A percentile compares a stretch with the other conserved stretches of the same genome.
Evolutionary conservation across 2,113 vertebrate genomes (phyloP).

Genomic region (Cromileptes altivelis): DNA sequence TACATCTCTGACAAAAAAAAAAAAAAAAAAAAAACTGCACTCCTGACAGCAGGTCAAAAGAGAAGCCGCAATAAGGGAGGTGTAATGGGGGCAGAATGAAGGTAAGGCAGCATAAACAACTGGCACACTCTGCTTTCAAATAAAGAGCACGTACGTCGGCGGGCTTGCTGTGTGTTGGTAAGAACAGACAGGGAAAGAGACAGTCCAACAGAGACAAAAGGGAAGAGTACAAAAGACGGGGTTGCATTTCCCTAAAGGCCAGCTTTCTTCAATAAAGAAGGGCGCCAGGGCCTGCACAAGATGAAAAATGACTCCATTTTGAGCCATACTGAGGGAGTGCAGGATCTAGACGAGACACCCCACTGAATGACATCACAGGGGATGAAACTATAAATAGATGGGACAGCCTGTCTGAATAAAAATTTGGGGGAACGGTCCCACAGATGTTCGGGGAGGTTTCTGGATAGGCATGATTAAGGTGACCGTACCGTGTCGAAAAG

Average conservation of each 20-base stretch:
- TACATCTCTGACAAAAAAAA: conserved; percentile 22
- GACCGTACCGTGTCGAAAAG: conserved; percentile 37
- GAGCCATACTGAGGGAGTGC: conserved; percentile 54
- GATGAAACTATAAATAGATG: conserved; percentile 71
- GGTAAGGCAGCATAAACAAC: conserved; percentile 32
- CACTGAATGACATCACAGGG: conserved; percentile 77
- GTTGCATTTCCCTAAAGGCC: conserved; percentile 65
- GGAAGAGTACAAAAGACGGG: conserved; percentile 12
- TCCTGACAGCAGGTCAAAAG: conserved; percentile 37
- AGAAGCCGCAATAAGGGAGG: conserved; percentile 27
- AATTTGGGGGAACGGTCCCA: conserved; percentile 32
- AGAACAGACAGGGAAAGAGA: conserved; percentile 26
- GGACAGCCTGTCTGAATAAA: conserved; percentile 55
- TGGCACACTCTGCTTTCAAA: conserved; percentile 23
- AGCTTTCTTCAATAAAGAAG: conserved; percentile 76
- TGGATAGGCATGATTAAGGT: conserved; percentile 67
- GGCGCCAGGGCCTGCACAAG: conserved; percentile 56
- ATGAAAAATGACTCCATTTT: conserved; percentile 81
- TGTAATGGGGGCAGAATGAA: conserved; percentile 27
- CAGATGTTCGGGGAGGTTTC: conserved; percentile 54
- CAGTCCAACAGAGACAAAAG: conserved; percentile 21
- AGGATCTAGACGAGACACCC: conserved; percentile 65
- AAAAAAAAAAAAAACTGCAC: conserved; percentile 3
- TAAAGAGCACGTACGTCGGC: conserved; percentile 3
- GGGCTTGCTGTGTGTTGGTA: not conserved